These are phyloP conservation scores for Addax nasomaculatus DNA, from an alignment of 2,113 vertebrate species.

Conservation along the genomic window DNA sequence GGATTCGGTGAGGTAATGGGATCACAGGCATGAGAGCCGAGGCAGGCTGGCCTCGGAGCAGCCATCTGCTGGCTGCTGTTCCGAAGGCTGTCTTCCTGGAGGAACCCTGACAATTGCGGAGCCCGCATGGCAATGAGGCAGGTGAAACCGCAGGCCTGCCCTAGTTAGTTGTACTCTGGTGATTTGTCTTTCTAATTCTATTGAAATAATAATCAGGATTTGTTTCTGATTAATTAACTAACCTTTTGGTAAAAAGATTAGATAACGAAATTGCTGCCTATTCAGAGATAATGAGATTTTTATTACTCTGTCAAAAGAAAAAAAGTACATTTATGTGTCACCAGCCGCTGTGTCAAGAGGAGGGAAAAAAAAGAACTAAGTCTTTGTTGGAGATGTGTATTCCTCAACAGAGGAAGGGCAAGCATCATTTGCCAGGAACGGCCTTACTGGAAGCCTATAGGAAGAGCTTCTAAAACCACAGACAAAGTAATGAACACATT, in stretches of 20 bases:
- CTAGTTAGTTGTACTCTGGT: slow-evolving; percentile 81
- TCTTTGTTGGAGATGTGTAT: slow-evolving; percentile 69
- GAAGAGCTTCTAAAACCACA: slow-evolving; percentile 69
- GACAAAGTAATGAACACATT: slow-evolving; percentile 69
- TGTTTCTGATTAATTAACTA: slow-evolving; percentile 89
- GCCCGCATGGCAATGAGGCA: slow-evolving; percentile 80
- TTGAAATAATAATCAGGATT: slow-evolving; percentile 87
- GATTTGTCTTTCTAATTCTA: slow-evolving; percentile 87
- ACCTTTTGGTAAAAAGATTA: slow-evolving; percentile 88
- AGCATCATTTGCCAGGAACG: not conserved
- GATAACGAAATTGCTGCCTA: slow-evolving; percentile 87
- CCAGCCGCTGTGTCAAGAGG: slow-evolving; percentile 68
- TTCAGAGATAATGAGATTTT: slow-evolving; percentile 88
- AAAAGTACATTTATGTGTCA: slow-evolving; percentile 79
- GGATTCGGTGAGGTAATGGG: slow-evolving; percentile 89
- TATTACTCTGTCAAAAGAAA: slow-evolving; percentile 84
- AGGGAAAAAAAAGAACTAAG: slow-evolving; percentile 67
- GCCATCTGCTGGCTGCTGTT: slow-evolving; percentile 87
- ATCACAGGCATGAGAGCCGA: slow-evolving; percentile 83
- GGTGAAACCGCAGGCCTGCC: slow-evolving; percentile 84
- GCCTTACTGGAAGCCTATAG: slow-evolving; percentile 53
- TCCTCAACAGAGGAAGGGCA: slow-evolving; percentile 50
- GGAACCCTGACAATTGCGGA: slow-evolving; percentile 77
- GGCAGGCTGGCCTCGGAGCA: slow-evolving; percentile 78
- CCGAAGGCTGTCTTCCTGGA: slow-evolving; percentile 75